Evolutionary conservation across 35 echinoderm and acorn worm species (phyloP), one percentile per base, ranked within the genome.

Genomic region (Strongylocentrotus purpuratus): DNA sequence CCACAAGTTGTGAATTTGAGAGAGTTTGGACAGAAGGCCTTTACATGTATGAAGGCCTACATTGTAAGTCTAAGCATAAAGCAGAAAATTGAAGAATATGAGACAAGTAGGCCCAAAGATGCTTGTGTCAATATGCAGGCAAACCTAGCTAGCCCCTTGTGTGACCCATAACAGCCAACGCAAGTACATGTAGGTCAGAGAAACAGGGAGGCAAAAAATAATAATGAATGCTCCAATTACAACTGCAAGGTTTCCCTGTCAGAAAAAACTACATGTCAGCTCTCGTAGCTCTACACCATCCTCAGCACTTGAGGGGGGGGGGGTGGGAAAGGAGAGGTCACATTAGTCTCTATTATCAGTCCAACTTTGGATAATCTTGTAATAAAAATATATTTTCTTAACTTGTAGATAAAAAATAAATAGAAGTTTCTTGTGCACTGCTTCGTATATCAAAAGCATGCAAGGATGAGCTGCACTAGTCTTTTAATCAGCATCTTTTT

Each of bases 181-280:
- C 17, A 33, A 18, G 25, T 94, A 33, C 58, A 85, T 46, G 46
- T 78, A 78, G 65, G 65, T 78, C 65, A 78, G 15, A 78, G 65
- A 78, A n/a, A 78, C 65, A 78, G 65, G 28, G 65, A 78, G 65
- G 25, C 20, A 78, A 78, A 71, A 78, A 28, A 78, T 78, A 78
- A 78, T 78, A 78, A 78, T 78, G 65, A 78, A 78, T 78, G 65
- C 20, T 78, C 65, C 65, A 78, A 78, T 78, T 78, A 78, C 65
- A 78, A 78, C 28, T 4, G 65, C 65, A 78, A 78, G 65, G 65
- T 78, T 78, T 78, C 65, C 5, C 65, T 78, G 65, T 78, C 65
- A 78, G 6, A 28, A 78, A 28, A 78, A 78, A 78, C 65, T 78
- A 78, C 65, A 78, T 78, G 65, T 78, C 65, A 78, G 28, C 65